Evolutionary conservation across 2,797 vertebrate genomes (phyloP), one percentile per base, ranked within the genome.

Genomic region (Aselliscus stoliczkanus): DNA sequence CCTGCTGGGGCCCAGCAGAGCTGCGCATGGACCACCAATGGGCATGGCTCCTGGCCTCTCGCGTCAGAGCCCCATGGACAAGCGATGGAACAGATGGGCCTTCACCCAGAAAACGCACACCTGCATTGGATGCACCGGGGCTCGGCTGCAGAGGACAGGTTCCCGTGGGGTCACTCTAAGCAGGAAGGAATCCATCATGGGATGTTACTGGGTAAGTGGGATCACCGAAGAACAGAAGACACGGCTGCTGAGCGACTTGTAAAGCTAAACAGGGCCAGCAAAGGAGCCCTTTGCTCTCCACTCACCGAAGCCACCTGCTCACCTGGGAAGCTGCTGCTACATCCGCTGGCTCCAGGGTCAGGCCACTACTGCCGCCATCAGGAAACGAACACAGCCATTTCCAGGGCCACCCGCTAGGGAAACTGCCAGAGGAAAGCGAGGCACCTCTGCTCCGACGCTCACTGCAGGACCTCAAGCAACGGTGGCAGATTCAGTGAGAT

Each of bases 121-220:
- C 29, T 1, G 0, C 9, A 0, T 17, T 7, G 0, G 34, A 1
- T 11, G 18, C 0, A 4, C 11, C 5, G 3, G 60, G 52, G 44
- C 37, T 29, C 39, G 1, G 3, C 1, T 60, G 34, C 23, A 7
- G 50, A 76, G 31, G n/a, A 27, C 23, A 23, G 50, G 29, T 27
- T 3, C 29, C 15, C 10, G 18, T 2, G 31, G 13, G 47, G 47
- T 50, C 47, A 50, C 47, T 50, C 13, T 50, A 50, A 50, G 47
- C 47, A 50, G 47, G 47, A 50, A 50, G 52, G 82, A 77, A 7
- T 20, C 6, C 14, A 0, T 29, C 39, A 20, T 0, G 67, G 56
- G 25, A 10, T 3, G 4, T 2, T 5, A 12, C 15, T 0, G 47
- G 65, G 8, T 20, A 0, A 9, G 9, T 0, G 25, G 64, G 15